These are phyloP conservation scores for Pipistrellus kuhlii DNA, from an alignment of 2,797 vertebrate genomes.

Conservation along the genomic window DNA sequence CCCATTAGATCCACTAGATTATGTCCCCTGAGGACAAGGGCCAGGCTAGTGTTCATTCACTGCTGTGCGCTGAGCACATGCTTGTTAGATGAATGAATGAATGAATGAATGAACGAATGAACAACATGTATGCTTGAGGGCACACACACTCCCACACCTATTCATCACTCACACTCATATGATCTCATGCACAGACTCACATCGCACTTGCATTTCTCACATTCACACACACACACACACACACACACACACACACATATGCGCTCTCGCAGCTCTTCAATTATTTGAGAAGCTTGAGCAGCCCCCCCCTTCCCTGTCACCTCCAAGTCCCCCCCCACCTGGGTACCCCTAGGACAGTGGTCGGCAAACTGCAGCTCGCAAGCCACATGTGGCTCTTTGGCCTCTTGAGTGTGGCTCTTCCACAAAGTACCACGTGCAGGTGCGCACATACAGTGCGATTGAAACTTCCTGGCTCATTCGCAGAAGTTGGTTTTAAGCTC, in stretches of 20 bases:
- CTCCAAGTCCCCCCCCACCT: background rate
- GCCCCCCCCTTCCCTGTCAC: background rate
- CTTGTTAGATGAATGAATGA: background rate
- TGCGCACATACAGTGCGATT: too few relatives aligned
- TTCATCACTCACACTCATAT: background rate
- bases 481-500: too few relatives aligned
- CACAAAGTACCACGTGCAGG: too few relatives aligned
- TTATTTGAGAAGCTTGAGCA: background rate
- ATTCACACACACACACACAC: background rate
- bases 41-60: too few relatives aligned
- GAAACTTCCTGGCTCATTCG: too few relatives aligned
- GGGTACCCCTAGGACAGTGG: background rate
- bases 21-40: fast-evolving
- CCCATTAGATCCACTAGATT: background rate
- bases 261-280: too few relatives aligned
- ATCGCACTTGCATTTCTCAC: background rate
- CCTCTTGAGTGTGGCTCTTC: too few relatives aligned
- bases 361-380: too few relatives aligned
- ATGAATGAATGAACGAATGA: background rate
- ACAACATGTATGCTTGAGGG: background rate
- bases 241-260: too few relatives aligned
- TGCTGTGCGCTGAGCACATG: fast-evolving
- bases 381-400: too few relatives aligned
- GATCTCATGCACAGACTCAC: background rate
- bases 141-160: background rate